These are phyloP conservation scores for Rhynchopsitta pachyrhyncha DNA, from an alignment of 2,113 vertebrate species.

Conservation along the genomic window DNA sequence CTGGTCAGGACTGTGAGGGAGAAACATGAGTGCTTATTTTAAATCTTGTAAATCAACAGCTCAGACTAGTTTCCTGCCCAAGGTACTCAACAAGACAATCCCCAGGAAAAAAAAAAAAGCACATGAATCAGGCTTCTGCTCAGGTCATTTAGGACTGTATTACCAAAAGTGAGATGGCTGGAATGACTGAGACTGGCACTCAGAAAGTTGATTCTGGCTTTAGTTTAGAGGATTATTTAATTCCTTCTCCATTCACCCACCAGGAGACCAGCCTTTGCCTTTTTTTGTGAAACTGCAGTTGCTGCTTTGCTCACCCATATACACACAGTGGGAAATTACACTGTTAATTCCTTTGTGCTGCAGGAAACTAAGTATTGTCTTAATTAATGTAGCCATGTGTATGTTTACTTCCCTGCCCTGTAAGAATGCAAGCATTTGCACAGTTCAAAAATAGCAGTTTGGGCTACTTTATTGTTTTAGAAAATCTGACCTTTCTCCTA, in stretches of 20 bases:
- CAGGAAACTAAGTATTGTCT: conserved; percentile 31
- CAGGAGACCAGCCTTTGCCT: background rate
- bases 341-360: background rate
- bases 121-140: background rate
- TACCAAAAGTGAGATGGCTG: background rate
- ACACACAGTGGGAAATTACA: background rate
- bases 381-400: background rate
- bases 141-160: background rate
- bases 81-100: background rate
- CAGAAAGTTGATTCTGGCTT: background rate
- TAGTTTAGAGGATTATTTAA: background rate
- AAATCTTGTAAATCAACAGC: background rate
- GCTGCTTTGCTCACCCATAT: background rate
- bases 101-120: background rate
- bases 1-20: background rate
- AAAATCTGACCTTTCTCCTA: conserved; percentile 10
- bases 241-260: background rate
- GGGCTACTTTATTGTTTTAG: background rate
- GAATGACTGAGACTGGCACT: background rate
- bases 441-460: background rate
- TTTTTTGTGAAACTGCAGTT: background rate
- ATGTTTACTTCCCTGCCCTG: background rate
- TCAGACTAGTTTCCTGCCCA: background rate
- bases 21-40: background rate
- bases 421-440: background rate